phyloP scores from a whole-genome alignment of 2,113 vertebrate genomes.

The Brachyistius frenatus region DNA sequence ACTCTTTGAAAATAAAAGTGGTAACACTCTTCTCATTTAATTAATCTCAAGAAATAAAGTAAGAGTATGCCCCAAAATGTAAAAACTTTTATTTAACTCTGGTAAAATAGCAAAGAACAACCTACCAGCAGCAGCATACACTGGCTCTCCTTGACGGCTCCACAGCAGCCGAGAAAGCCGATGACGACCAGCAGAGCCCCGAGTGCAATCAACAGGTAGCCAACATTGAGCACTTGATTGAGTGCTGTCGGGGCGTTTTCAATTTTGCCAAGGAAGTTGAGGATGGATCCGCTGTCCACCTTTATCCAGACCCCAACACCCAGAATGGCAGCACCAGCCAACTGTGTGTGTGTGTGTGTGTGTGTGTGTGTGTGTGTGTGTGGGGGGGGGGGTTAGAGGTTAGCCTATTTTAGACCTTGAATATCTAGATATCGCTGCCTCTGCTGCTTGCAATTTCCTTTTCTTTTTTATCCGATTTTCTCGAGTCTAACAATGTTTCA shows the following conservation, averaged over 20 bases:
- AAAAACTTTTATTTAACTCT: not conserved
- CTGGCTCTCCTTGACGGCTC: slow-evolving; percentile 82
- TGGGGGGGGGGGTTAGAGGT: too few relatives aligned
- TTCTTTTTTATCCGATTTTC: too few relatives aligned
- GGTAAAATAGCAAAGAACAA: not conserved
- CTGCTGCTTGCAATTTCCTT: too few relatives aligned
- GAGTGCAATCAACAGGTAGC: slow-evolving; percentile 85
- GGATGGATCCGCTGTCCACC: slow-evolving; percentile 83
- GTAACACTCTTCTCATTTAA: not conserved
- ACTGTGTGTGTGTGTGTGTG: slow-evolving; percentile 58
- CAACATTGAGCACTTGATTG: slow-evolving; percentile 83
- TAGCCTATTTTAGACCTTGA: too few relatives aligned
- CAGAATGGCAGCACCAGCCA: slow-evolving; percentile 83
- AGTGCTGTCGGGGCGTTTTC: slow-evolving; percentile 58
- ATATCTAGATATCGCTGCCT: too few relatives aligned
- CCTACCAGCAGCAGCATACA: slow-evolving; percentile 87
- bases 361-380: too few relatives aligned
- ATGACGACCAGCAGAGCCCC: slow-evolving; percentile 82
- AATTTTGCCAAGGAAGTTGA: slow-evolving; percentile 72
- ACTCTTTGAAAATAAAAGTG: not conserved
- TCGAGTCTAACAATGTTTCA: too few relatives aligned
- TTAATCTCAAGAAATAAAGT: too few relatives aligned
- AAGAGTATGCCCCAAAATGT: too few relatives aligned
- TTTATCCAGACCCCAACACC: slow-evolving; percentile 89
- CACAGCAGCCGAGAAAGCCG: slow-evolving; percentile 88